These are phyloP conservation scores for Manacus vitellinus DNA, from an alignment of 2,113 vertebrate species.

Conservation along the genomic window DNA sequence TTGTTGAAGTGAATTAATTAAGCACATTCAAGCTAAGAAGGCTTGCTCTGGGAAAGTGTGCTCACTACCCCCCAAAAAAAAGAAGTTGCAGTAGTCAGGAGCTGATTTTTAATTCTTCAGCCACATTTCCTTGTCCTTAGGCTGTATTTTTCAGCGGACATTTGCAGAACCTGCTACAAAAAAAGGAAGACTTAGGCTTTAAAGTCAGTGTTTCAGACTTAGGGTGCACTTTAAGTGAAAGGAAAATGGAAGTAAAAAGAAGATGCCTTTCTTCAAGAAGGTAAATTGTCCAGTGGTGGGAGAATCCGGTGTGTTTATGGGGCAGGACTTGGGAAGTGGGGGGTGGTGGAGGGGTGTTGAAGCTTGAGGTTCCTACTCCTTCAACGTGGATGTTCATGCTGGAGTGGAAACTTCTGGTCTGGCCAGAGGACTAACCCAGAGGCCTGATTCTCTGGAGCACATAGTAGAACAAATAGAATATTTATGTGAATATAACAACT, in stretches of 20 bases:
- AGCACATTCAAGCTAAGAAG: neutral
- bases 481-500: neutral
- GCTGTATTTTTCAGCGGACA: fast-evolving
- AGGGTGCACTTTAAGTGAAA: neutral
- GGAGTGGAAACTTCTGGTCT: neutral
- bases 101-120: neutral
- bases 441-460: neutral
- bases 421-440: neutral
- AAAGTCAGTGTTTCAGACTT: neutral
- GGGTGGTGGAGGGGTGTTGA: neutral
- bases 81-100: neutral
- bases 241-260: neutral
- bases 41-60: neutral
- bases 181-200: neutral
- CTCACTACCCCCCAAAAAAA: neutral
- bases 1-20: neutral
- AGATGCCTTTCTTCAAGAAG: neutral
- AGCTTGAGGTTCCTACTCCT: neutral
- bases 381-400: neutral
- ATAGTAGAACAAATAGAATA: neutral
- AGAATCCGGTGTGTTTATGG: neutral
- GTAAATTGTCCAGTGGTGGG: no score
- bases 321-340: neutral
- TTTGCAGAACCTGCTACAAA: neutral
- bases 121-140: neutral